phyloP scores from a whole-genome alignment of 1,140 invertebrate genomes.

The Megalopta genalis region DNA sequence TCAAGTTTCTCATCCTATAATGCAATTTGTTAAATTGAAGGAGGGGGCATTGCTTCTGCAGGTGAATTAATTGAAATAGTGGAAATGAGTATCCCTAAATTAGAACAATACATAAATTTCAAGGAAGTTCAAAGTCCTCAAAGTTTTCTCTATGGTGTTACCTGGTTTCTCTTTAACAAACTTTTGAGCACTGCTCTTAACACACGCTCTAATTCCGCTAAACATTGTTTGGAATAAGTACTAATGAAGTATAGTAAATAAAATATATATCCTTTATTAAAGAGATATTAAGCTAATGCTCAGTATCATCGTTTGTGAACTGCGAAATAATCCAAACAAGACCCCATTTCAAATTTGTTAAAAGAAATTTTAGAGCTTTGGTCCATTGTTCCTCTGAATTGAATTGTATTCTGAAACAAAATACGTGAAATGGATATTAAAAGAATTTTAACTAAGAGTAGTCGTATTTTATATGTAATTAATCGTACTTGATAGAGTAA shows the following conservation, averaged over 20 bases:
- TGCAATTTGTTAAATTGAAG: slow-evolving; percentile 70
- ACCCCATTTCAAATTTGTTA: slow-evolving; percentile 99
- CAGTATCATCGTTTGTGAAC: slow-evolving; percentile 83
- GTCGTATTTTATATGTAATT: slow-evolving; percentile 4
- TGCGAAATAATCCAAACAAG: slow-evolving; percentile 98
- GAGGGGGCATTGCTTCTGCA: slow-evolving; percentile 90
- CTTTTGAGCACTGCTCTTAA: slow-evolving; percentile 69
- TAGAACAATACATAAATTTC: slow-evolving; percentile 85
- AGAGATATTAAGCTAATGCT: slow-evolving; percentile 68
- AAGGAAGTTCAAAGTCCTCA: slow-evolving; percentile 87
- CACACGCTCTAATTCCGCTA: slow-evolving; percentile 3
- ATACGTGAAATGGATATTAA: slow-evolving; percentile 9
- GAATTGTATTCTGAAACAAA: slow-evolving; percentile 92
- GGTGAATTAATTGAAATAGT: slow-evolving; percentile 97
- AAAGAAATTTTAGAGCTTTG: slow-evolving; percentile 98
- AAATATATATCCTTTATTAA: slow-evolving; percentile 50
- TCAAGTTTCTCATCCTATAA: slow-evolving; percentile 4
- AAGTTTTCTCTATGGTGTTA: slow-evolving; percentile 89
- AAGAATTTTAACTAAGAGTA: neutral
- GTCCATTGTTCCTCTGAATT: slow-evolving; percentile 99
- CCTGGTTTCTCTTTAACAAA: slow-evolving; percentile 92
- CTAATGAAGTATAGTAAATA: slow-evolving; percentile 24
- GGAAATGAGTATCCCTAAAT: slow-evolving; percentile 89
- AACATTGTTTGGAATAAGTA: slow-evolving; percentile 22
- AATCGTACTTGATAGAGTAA: slow-evolving; percentile 92